Conservation (phyloP, 2,888 invertebrate genomes). For the Drosophila buzzatii region DNA sequence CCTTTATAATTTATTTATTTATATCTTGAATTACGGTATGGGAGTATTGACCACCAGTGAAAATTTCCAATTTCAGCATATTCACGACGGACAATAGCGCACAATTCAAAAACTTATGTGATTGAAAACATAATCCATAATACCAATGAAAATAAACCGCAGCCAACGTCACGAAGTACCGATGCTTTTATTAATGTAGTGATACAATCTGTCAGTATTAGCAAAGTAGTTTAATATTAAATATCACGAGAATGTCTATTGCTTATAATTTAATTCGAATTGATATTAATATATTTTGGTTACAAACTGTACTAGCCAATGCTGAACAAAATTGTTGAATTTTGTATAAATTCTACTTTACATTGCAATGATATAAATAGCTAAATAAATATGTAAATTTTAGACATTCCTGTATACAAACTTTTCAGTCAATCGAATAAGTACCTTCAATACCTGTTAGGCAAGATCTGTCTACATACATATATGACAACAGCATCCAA, state of each 20-base stretch:
- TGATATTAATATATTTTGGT: not conserved
- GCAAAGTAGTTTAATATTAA: not conserved
- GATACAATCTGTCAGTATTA: not conserved
- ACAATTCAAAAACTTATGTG: slow-evolving; percentile 69
- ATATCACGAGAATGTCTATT: not conserved
- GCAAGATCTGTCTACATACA: not conserved
- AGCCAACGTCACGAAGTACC: not conserved
- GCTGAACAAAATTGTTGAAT: not conserved
- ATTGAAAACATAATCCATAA: slow-evolving; percentile 66
- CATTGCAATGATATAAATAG: not conserved
- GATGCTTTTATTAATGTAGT: not conserved
- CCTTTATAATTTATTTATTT: slow-evolving; percentile 80
- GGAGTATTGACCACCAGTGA: slow-evolving; percentile 83
- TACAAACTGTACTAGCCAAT: not conserved
- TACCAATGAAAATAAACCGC: slow-evolving; percentile 35
- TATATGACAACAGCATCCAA: slow-evolving; percentile 24
- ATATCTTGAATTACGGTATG: slow-evolving; percentile 79
- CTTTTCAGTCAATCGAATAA: not conserved
- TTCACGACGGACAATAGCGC: slow-evolving; percentile 75
- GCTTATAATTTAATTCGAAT: not conserved
- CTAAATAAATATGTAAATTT: not conserved
- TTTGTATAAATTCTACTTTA: not conserved
- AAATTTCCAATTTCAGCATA: slow-evolving; percentile 81
- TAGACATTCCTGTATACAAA: not conserved
- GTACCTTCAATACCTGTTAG: not conserved